Base-by-base conservation (phyloP, 2,888 invertebrate genomes). In the Zaprionus lineosus region DNA sequence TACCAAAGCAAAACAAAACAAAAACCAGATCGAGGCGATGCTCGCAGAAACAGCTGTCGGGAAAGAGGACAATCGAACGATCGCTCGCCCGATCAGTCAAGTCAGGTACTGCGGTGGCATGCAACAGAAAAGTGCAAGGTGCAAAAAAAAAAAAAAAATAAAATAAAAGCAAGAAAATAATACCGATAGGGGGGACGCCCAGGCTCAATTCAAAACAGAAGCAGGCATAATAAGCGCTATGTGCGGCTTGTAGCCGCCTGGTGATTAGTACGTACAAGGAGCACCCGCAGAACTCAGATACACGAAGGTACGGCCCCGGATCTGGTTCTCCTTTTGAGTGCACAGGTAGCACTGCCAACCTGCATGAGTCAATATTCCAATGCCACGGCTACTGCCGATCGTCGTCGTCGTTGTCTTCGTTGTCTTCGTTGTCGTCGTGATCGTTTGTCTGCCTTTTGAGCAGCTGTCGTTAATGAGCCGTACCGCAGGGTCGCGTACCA, bases 381-480 rank as follows among this genome's bases (percentile, higher is more conserved):
- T n/a, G 9, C 18, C 11, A 33, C 11, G n/a, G 39, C 33, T 19
- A 9, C 46, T 28, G 34, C 31, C 37, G 15, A 44, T 59, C 36
- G 15, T 24, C 31, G 37, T 33, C 21, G 47, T 50, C 24, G 4
- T 33, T 24, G 37, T 9, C 18, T 18, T 41, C 16, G 16, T 21
- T 3, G 28, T 24, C 36, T 16, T 34, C 11, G n/a, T 16, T 21
- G 33, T 24, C 21, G 3, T 2, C 2, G 16, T 29, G 14, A 2
- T 28, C 15, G 36, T 8, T 39, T 24, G 52, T 24, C 36, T 19
- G 65, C 37, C 65, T 56, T 67, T 62, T 72, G 82, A 84, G 84
- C 78, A 79, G 84, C 78, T 79, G 78, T 79, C 78, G 78, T 74
- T 79, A 84, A 84, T 84, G 84, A 84, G 69, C 72, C 58, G 60